A percentile compares a stretch with the other conserved stretches of the same genome.
Evolutionary conservation across 2,888 invertebrate species (phyloP).

Genomic region (Athalia cordata): DNA sequence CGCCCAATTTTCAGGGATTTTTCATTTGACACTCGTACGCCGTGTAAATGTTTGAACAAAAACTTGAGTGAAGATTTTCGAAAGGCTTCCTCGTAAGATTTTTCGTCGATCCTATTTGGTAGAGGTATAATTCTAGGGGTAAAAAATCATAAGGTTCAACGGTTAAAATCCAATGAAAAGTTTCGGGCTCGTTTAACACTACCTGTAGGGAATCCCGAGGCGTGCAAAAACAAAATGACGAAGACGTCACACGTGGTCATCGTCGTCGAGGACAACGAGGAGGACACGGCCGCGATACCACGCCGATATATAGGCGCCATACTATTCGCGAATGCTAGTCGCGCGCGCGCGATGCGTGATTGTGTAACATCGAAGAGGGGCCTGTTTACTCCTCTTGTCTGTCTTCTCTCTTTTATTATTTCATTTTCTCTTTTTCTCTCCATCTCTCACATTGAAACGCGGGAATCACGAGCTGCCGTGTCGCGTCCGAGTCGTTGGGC

Average conservation of each 20-base stretch:
- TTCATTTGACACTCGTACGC: neutral
- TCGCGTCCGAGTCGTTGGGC: neutral
- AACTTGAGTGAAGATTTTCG: neutral
- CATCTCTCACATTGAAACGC: neutral
- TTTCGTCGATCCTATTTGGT: too few species aligned
- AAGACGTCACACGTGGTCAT: neutral
- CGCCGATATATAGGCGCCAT: conserved; percentile 7
- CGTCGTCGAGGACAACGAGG: conserved; percentile 22
- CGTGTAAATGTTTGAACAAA: neutral
- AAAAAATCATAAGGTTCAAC: neutral
- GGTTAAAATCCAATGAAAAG: too few species aligned
- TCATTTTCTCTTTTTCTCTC: neutral
- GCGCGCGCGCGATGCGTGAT: conserved; percentile 18
- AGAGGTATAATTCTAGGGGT: neutral
- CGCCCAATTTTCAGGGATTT: conserved; percentile 25
- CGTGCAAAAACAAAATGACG: neutral
- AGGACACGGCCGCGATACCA: neutral
- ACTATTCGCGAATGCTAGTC: conserved; percentile 23
- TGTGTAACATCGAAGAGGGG: conserved; percentile 29
- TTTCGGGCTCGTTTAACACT: neutral
- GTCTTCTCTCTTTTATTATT: conserved; percentile 25
- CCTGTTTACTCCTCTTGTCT: conserved; percentile 28
- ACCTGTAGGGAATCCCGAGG: neutral
- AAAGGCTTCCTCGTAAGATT: neutral
- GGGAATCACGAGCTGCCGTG: conserved; percentile 2